phyloP scores from a whole-genome alignment of 2,888 invertebrate genomes.

The Eupithecia dodoneata region DNA sequence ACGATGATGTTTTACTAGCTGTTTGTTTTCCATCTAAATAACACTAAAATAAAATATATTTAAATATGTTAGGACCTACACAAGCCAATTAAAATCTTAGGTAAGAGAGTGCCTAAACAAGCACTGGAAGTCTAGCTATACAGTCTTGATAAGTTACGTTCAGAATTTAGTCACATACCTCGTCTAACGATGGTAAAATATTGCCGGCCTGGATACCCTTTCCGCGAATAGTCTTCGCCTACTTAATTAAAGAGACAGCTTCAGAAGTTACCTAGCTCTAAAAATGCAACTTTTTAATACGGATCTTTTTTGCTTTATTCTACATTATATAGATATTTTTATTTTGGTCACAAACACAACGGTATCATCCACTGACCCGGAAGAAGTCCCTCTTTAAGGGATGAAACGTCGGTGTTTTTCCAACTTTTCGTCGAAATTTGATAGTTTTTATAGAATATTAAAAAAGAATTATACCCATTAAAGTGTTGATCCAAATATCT shows the following conservation, averaged over 20 bases:
- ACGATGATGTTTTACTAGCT: too few relatives aligned
- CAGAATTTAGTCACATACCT: constrained; percentile 41
- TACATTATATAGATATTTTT: too few relatives aligned
- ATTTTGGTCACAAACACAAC: too few relatives aligned
- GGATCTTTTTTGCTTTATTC: neutral
- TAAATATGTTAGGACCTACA: neutral
- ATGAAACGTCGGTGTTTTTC: too few relatives aligned
- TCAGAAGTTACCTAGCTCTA: constrained; percentile 4
- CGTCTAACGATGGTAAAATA: constrained; percentile 51
- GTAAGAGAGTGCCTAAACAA: neutral
- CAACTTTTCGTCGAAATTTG: too few relatives aligned
- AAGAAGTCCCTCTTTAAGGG: too few relatives aligned
- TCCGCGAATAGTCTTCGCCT: constrained; percentile 51
- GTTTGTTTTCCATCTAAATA: too few relatives aligned
- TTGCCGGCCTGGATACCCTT: constrained; percentile 50
- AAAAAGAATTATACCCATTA: too few relatives aligned
- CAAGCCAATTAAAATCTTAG: neutral
- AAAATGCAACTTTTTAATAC: neutral
- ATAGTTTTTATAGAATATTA: too few relatives aligned
- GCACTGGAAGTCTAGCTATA: constrained; percentile 8
- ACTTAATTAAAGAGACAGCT: constrained; percentile 32
- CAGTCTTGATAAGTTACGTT: constrained; percentile 33
- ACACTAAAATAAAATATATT: too few relatives aligned
- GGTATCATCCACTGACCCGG: too few relatives aligned
- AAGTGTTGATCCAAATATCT: too few relatives aligned